Conservation (phyloP, 2,797 vertebrate species). For the Psittacula echo region DNA sequence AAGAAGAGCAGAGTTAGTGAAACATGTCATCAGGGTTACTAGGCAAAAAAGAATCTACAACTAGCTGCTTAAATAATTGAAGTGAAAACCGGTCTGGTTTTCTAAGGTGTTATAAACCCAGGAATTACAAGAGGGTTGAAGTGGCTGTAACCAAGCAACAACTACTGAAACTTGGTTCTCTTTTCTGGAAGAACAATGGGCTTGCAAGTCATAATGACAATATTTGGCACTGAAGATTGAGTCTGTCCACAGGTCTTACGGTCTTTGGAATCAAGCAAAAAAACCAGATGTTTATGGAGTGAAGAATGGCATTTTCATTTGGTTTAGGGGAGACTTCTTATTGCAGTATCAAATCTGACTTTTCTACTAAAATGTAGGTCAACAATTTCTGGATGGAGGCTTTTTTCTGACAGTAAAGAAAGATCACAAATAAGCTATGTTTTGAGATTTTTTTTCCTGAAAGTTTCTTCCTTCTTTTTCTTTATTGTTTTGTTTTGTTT, state of each 20-base stretch:
- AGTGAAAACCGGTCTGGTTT: conserved; percentile 5
- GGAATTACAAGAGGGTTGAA: not conserved
- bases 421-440: not conserved
- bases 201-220: not conserved
- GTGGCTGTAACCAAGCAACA: conserved; percentile 11
- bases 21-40: not conserved
- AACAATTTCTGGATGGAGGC: not conserved
- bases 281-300: not conserved
- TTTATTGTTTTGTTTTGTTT: no score
- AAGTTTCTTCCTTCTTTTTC: not conserved
- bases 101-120: not conserved
- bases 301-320: not conserved
- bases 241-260: not conserved
- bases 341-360: not conserved
- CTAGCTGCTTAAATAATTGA: conserved; percentile 36
- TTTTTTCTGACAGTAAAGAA: not conserved
- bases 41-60: conserved; percentile 14
- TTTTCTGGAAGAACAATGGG: not conserved
- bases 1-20: not conserved
- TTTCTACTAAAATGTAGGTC: not conserved
- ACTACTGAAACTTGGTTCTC: not conserved
- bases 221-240: not conserved
- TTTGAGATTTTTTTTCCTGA: not conserved
- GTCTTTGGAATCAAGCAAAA: not conserved
- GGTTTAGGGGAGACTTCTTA: not conserved